Percentiles rank a stretch among this genome's conserved stretches.
phyloP scores from a whole-genome alignment of 30 jellyfish, hydroid and myxozoan genomes.

The Aurelia sp. region DNA sequence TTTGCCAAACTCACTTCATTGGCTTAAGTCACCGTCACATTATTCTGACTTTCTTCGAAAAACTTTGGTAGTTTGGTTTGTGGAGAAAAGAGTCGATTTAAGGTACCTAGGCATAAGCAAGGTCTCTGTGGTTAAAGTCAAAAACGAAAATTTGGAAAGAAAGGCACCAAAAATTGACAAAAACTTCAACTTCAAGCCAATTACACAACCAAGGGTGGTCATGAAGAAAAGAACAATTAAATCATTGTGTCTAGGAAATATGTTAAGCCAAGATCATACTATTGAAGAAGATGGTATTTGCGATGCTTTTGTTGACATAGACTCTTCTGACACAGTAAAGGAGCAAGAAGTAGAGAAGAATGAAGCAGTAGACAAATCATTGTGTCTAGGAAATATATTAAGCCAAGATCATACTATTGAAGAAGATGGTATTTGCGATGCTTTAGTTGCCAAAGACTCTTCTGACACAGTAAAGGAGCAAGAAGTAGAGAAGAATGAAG shows the following conservation, averaged over 20 bases:
- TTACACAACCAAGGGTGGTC: not conserved
- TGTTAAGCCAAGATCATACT: not conserved
- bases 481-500: no score
- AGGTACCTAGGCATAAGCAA: slow-evolving; percentile 7
- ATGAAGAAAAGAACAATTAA: slow-evolving; percentile 8
- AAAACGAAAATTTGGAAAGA: not conserved
- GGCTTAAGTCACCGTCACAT: slow-evolving; percentile 4
- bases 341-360: no score
- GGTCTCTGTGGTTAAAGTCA: not conserved
- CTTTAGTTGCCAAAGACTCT: no score
- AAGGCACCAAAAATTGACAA: not conserved
- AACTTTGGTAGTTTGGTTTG: slow-evolving; percentile 11
- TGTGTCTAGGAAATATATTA: no score
- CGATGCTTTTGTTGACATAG: no score
- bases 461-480: no score
- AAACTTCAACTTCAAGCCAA: slow-evolving; percentile 1
- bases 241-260: slow-evolving; percentile 2
- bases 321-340: no score
- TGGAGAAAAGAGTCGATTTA: not conserved
- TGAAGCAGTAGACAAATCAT: no score
- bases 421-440: no score
- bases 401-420: no score
- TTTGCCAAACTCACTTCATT: not conserved
- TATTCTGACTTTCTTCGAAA: slow-evolving; percentile 1
- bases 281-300: no score